Evolutionary conservation across 1,140 invertebrate genomes (phyloP), one percentile per base, ranked within the genome.

Genomic region (Melipona quadrifasciata): DNA sequence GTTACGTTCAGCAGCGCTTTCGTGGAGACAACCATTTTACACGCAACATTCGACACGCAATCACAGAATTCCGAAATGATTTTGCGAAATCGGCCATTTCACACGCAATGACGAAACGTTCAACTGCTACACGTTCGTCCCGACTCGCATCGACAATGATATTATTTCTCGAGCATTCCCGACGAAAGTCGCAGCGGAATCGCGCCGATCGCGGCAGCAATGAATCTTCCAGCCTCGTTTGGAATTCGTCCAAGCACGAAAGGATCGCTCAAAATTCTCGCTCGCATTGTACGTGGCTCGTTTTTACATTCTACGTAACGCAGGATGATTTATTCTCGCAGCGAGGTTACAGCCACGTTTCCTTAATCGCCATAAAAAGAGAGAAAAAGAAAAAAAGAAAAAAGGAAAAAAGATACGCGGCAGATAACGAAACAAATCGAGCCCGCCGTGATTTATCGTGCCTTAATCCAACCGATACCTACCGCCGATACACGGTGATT

Each of bases 401-500:
- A 6, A 0, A 5, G 5, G 11, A 76, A 51, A 68, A 68, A 68
- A 57, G 19, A 64, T 39, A 17, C 5, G 4, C 19, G 16, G 34
- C 11, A 58, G 75, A 67, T 83, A 71, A 70, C 76, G 76, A 79
- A 79, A 84, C 76, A 84, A 84, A 84, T 84, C 83, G 31, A n/a
- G 51, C n/a, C 57, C 11, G 8, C 47, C 2, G 58, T 68, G 83
- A 80, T 80, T 68, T 67, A 84, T 74, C n/a, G 68, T 31, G 51
- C n/a, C 78, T 84, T 67, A 72, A 84, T 79, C 76, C 76, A 61
- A 24, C 72, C 72, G 58, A 74, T 68, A 76, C 51, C 27, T 11
- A 19, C 5, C 17, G 16, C 2, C 19, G 61, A 24, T 74, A 39
- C 64, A 51, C 65, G 76, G 47, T 65, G 82, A 76, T 78, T 84